Percentiles rank a stretch among this genome's conserved stretches.
These are phyloP conservation scores for Sebastes vulpes DNA, from an alignment of 2,797 vertebrate species.

Conservation along the genomic window DNA sequence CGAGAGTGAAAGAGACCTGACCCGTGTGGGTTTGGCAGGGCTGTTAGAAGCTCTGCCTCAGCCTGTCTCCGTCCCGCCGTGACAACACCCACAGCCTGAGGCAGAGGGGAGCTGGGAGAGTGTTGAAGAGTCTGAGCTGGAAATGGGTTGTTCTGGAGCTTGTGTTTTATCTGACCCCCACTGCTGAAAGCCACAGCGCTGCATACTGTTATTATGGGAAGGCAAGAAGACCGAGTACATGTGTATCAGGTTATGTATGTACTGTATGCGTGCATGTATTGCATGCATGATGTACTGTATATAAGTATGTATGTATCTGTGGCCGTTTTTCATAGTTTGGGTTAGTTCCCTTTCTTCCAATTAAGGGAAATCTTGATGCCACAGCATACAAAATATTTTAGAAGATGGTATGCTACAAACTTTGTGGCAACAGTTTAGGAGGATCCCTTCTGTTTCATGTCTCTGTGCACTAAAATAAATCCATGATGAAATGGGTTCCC, in stretches of 20 bases:
- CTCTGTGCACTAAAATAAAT: neutral
- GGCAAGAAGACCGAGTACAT: slow-evolving; percentile 25
- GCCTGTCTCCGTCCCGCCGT: slow-evolving; percentile 44
- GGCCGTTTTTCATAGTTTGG: slow-evolving; percentile 19
- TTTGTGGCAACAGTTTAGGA: neutral
- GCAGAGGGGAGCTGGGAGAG: slow-evolving; percentile 1
- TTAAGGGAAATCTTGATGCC: neutral
- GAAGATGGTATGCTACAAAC: slow-evolving; percentile 1
- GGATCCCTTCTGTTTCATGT: neutral
- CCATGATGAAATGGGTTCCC: neutral
- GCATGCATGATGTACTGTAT: slow-evolving; percentile 11
- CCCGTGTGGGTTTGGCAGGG: slow-evolving; percentile 62
- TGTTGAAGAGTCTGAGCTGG: slow-evolving; percentile 24
- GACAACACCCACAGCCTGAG: slow-evolving; percentile 52
- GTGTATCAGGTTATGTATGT: slow-evolving; percentile 15
- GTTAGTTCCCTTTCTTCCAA: neutral
- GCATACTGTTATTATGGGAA: slow-evolving; percentile 55
- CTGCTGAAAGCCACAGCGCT: slow-evolving; percentile 65
- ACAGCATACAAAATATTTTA: neutral
- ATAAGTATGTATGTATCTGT: neutral
- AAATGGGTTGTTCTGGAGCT: slow-evolving; percentile 13
- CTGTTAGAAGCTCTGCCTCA: slow-evolving; percentile 72
- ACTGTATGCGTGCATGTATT: neutral
- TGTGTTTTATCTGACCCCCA: slow-evolving; percentile 71
- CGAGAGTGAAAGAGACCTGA: slow-evolving; percentile 72